Conservation (phyloP, 2,888 invertebrate species). For the Coecobrya sp. region DNA sequence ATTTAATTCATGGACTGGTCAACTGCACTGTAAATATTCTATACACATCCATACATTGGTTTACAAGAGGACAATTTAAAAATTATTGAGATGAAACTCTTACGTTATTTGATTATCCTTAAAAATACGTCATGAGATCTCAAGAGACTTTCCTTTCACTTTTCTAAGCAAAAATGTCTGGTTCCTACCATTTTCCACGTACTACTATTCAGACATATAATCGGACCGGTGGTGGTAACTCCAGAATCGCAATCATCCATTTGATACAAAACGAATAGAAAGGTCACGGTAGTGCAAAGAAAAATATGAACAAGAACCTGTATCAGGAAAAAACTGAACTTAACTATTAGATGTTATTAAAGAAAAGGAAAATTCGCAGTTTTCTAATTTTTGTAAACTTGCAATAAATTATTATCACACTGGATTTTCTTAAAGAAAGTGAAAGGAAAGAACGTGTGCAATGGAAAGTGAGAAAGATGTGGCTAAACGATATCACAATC, state of each 20-base stretch:
- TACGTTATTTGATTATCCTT: conserved; percentile 2
- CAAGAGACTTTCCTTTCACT: neutral
- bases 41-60: too few relatives aligned
- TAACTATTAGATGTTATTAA: neutral
- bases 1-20: neutral
- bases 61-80: neutral
- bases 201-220: neutral
- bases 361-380: too few relatives aligned
- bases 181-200: neutral
- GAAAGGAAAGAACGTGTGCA: neutral
- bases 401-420: neutral
- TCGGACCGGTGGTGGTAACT: too few relatives aligned
- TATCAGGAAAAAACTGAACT: conserved; percentile 4
- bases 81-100: neutral
- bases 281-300: neutral
- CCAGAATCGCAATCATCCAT: too few relatives aligned
- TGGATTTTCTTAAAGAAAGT: neutral
- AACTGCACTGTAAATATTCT: neutral
- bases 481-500: neutral
- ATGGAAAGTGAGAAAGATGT: neutral
- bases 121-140: neutral
- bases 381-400: neutral
- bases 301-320: neutral
- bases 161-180: neutral
- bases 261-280: neutral